Conservation (phyloP, 2,113 vertebrate species). For the Taxidea taxus region DNA sequence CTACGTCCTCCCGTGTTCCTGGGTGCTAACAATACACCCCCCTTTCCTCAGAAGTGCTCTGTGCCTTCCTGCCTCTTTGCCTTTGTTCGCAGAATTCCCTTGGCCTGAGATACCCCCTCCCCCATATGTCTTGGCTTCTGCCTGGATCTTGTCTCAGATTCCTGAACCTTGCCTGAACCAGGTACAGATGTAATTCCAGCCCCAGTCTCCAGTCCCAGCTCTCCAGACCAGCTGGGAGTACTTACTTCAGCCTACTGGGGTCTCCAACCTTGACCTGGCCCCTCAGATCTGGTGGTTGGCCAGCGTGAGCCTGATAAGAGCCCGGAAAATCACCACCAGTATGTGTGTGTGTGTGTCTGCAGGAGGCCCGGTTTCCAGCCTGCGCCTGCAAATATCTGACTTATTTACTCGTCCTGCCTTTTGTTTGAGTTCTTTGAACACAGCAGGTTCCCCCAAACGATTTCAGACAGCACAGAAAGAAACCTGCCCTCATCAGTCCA, state of each 20-base stretch:
- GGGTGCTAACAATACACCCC: background rate
- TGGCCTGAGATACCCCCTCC: background rate
- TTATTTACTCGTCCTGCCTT: conserved; percentile 40
- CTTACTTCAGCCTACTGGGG: background rate
- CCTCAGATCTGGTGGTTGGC: background rate
- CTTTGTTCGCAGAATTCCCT: background rate
- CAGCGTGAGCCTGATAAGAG: background rate
- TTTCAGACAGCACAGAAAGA: conserved; percentile 36
- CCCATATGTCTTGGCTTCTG: background rate
- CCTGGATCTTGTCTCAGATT: conserved; percentile 49
- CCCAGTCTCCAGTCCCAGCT: background rate
- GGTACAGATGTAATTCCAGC: conserved; percentile 35
- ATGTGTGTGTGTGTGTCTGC: background rate
- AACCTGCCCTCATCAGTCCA: background rate
- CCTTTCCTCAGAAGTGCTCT: background rate
- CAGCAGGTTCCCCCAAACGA: conserved; percentile 24
- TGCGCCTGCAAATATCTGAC: conserved; percentile 33
- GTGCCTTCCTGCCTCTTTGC: background rate
- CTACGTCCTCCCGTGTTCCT: background rate
- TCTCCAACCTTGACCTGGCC: conserved; percentile 10
- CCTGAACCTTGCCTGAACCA: conserved; percentile 39
- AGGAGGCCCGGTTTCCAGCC: background rate
- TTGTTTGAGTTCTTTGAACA: conserved; percentile 56
- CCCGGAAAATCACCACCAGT: background rate
- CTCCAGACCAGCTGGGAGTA: conserved; percentile 16